A percentile compares a stretch with the other conserved stretches of the same genome.
phyloP scores from a whole-genome alignment of 2,113 vertebrate genomes.

The Corvus cornix region DNA sequence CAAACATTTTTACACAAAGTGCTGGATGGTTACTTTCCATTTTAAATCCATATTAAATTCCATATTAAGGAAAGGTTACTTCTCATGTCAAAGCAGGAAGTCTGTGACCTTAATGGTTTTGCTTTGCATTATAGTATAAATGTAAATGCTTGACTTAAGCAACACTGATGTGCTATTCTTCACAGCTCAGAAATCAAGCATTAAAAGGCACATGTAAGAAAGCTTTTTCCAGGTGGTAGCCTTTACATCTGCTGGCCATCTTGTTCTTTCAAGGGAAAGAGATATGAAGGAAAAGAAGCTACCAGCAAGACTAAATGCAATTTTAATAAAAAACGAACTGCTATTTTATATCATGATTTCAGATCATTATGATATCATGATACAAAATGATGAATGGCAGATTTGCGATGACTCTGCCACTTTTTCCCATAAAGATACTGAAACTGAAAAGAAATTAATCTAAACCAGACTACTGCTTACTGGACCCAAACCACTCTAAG shows the following conservation, averaged over 20 bases:
- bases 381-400: neutral
- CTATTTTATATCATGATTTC: neutral
- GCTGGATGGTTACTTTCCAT: neutral
- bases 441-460: neutral
- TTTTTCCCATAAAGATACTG: neutral
- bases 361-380: neutral
- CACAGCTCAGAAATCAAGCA: neutral
- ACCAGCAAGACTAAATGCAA: neutral
- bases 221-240: neutral
- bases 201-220: neutral
- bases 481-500: neutral
- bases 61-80: neutral
- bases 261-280: neutral
- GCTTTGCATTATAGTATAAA: neutral
- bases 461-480: neutral
- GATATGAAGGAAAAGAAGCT: neutral
- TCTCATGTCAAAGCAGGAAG: neutral
- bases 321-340: neutral
- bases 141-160: neutral
- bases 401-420: neutral
- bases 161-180: neutral
- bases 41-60: too few relatives aligned
- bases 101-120: neutral
- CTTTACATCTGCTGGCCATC: neutral
- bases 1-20: neutral